Evolutionary conservation across 2,888 invertebrate species (phyloP), one percentile per base, ranked within the genome.

Genomic region (Mayetiola destructor): DNA sequence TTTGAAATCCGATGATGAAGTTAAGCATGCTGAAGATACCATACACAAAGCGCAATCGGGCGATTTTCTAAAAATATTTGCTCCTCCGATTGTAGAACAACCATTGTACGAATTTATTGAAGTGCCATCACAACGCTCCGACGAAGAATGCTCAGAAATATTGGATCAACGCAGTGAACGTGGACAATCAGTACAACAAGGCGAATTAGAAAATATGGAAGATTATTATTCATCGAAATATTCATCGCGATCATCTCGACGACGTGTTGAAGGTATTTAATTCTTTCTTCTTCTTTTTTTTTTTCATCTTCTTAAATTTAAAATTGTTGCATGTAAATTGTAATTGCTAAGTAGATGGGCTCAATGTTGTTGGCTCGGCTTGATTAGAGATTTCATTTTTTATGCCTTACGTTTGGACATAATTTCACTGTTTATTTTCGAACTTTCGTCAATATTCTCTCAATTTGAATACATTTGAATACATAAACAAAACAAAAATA

Each of bases 231-330:
- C 64, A 61, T 78, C 81, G 63, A 72, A 73, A 64, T 77, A 80
- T 65, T 80, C 77, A 66, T 71, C 73, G 61, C 77, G 77, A 72
- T 76, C 78, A 68, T 80, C 80, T 65, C 77, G 80, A 66, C 32
- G 36, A n/a, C 75, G 77, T 55, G 76, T 79, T 66, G 80, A 80
- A 77, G 79, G 80, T 80, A 69, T 68, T 65, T 60, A n/a, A 42
- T 52, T 9, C 10, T 32, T 9, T 32, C 6, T 32, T 32, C 32
- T 10, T 6, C 32, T 9, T 32, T 32, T 32, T 32, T 9, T 9
- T n/a, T n/a, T n/a, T n/a, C n/a, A n/a, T n/a, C n/a, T n/a, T n/a
- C n/a, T 42, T 16, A 42, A 42, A 23, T 21, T 4, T 23, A 6
- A 23, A 42, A 42, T 42, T 21, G 10, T 32, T 23, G n/a, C 32